Conservation (phyloP, 2,888 invertebrate genomes). For the Leptogaster cylindrica region DNA sequence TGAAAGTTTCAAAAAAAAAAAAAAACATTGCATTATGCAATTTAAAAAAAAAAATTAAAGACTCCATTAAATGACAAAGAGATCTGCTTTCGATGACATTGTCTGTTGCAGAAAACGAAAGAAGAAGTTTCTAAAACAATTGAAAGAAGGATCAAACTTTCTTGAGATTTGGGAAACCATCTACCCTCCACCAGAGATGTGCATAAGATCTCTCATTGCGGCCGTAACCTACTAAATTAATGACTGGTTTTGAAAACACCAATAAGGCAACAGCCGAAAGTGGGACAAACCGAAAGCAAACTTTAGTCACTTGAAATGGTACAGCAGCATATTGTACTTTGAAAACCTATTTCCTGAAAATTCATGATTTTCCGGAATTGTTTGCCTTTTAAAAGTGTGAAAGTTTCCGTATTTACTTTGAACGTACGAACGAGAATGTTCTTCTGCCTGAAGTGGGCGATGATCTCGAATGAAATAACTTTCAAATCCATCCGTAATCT, state of each 20-base stretch:
- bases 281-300: conserved; percentile 7
- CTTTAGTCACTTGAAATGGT: conserved; percentile 7
- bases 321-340: background rate
- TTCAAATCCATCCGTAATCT: no score
- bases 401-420: no score
- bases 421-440: no score
- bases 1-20: background rate
- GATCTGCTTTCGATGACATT: conserved; percentile 4
- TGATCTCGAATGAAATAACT: no score
- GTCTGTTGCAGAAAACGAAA: background rate
- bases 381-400: background rate
- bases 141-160: conserved; percentile 23
- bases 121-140: conserved; percentile 8
- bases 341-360: conserved; percentile 5
- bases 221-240: conserved; percentile 22
- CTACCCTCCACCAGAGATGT: background rate
- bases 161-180: conserved; percentile 2
- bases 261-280: background rate
- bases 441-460: no score
- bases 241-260: conserved; percentile 12
- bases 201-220: conserved; percentile 12
- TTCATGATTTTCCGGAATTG: background rate
- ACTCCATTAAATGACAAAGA: conserved; percentile 18
- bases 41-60: background rate
- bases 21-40: conserved; percentile 13